Conservation (phyloP, 1,140 invertebrate genomes). For the Drosophila mauritiana region DNA sequence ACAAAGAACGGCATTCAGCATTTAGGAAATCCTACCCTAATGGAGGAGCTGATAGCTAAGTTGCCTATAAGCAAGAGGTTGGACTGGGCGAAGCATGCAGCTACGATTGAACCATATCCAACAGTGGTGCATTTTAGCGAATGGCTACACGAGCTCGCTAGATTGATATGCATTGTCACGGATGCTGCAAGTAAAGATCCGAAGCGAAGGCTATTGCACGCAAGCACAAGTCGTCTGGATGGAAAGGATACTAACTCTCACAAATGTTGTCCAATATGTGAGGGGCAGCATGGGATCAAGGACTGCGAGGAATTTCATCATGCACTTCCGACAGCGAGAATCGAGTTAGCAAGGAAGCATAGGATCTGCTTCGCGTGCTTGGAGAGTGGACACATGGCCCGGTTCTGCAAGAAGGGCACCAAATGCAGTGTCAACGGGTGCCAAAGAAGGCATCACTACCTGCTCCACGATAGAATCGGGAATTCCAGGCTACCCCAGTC, state of each 20-base stretch:
- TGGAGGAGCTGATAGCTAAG: conserved; percentile 11
- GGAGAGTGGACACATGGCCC: too few species aligned
- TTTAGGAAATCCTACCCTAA: conserved; percentile 2
- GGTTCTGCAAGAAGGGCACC: too few species aligned
- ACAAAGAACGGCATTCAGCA: not conserved
- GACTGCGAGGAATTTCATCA: conserved; percentile 10
- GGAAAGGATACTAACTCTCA: not conserved
- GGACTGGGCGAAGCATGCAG: conserved; percentile 8
- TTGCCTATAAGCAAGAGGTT: not conserved
- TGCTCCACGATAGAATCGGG: too few species aligned
- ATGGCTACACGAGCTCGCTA: conserved; percentile 1
- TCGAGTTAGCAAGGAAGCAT: too few species aligned
- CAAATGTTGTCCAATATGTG: too few species aligned
- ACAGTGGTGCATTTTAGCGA: conserved; percentile 2
- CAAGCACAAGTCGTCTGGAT: not conserved
- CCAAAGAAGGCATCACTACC: too few species aligned
- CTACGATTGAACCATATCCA: not conserved
- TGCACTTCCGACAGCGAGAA: not conserved
- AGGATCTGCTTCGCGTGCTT: too few species aligned
- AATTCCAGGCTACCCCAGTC: too few species aligned
- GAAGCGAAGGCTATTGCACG: not conserved
- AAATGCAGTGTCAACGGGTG: too few species aligned
- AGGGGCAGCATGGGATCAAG: too few species aligned
- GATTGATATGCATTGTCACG: not conserved
- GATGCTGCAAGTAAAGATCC: not conserved